Evolutionary conservation across 2,888 invertebrate genomes (phyloP), one percentile per base, ranked within the genome.

Genomic region (Branchellion lobata): DNA sequence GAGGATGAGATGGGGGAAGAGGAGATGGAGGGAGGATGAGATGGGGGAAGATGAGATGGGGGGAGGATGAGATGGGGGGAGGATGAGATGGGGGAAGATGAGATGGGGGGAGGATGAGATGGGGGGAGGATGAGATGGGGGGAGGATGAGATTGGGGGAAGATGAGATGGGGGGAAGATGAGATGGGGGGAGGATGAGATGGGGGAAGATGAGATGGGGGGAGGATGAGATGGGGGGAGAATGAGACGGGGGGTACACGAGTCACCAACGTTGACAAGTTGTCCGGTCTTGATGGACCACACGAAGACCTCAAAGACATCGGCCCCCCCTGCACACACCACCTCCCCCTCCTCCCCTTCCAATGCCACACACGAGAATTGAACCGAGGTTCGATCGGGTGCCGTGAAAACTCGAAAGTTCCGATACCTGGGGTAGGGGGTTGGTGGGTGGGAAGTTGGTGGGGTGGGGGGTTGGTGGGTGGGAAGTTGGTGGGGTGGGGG

Each of bases 321-420:
- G 85, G 93, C 93, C 0, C 95, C 95, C 0, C 96, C 97, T 3
- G 99, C 97, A 21, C 94, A 95, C 61, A 98, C 92, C 82, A 99
- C 90, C 86, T 99, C 97, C 24, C 95, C 93, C 84, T 93, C 94
- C 1, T 93, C 94, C 1, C 91, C 89, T 88, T 99, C 99, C 14
- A 98, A 88, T 0, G 94, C 92, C 0, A 95, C 91, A 86, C 94
- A 94, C 18, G 93, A 91, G 87, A 99, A 95, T 88, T 99, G 98
- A 0, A 93, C 94, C 0, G 94, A 93, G 73, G 92, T 91, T 33
- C 76, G 65, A 3, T 76, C 80, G 0, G 96, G 95, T 0, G 96
- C 93, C 0, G 96, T 94, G 80, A 98, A 92, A 0, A 98, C 99
- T 73, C 95, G 92, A 89, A 99, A 99, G 88, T 99, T 99, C 61